Base-by-base conservation (phyloP, 92 coral and sea anemone genomes). In the Porites evermanni region DNA sequence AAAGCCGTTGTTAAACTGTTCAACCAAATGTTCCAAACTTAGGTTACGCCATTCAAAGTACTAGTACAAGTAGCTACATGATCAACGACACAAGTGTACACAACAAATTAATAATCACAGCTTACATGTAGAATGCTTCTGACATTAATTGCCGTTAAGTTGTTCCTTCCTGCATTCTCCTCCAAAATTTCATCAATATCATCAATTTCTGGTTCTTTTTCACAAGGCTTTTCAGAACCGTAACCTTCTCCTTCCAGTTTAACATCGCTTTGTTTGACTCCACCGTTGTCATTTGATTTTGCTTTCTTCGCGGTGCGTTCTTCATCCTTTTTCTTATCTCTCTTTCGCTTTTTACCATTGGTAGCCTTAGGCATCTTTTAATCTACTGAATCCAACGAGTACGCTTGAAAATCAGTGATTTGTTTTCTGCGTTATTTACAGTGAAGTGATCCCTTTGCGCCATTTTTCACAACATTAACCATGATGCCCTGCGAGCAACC, bases 71-170 rank as follows among this genome's bases (percentile, higher is more conserved):
- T 4, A 38, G 47, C 47, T 38, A 38, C 47, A 5, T 4, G 47
- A 4, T 38, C 47, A 38, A 38, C 6, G 70, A 23, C 23, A 4
- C 19, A 66, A 3, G 24, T 66, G 10, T n/a, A 66, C 23, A 66
- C 20, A 8, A 66, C 24, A 66, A 4, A 18, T 58, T 65, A 26
- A 38, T 38, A 38, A 38, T 38, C 47, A 38, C 17, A 19, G 19
- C 99, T 91, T 86, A 96, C 99, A 78, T 95, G 99, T 65, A 96
- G 75, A 75, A 96, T 95, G 64, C 95, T 93, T 50, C 91, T 96
- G 16, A 96, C 99, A 73, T 96, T 97, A 17, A 88, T 80, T 13
- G 96, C 94, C 20, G 98, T 89, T 56, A 97, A 84, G 64, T 97
- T 97, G 81, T 92, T 95, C 64, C 81, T 97, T 68, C 89, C 88